A percentile compares a stretch with the other conserved stretches of the same genome.
Evolutionary conservation across 2,113 vertebrate species (phyloP).

Genomic region (Ceyx margarethae): DNA sequence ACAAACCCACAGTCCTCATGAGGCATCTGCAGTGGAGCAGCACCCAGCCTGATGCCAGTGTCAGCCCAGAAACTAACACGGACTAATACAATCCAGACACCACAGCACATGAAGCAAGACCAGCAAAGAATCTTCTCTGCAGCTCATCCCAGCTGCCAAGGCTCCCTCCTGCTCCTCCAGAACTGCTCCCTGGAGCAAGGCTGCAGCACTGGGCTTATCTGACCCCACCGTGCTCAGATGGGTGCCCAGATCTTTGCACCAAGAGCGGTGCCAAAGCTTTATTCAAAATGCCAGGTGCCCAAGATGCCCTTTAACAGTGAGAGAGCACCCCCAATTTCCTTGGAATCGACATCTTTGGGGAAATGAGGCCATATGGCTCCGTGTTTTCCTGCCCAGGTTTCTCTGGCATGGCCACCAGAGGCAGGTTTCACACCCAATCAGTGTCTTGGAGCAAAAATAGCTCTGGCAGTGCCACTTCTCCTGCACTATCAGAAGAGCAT

Average conservation of each 20-base stretch:
- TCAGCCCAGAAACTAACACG: fast-evolving
- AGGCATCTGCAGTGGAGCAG: neutral
- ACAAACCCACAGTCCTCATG: fast-evolving
- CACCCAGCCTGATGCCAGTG: neutral
- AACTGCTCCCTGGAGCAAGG: fast-evolving
- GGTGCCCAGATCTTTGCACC: neutral
- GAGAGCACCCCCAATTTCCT: neutral
- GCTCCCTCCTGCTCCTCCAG: fast-evolving
- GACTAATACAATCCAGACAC: fast-evolving
- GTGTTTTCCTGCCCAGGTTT: constrained; percentile 1
- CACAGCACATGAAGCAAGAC: neutral
- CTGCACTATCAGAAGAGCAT: neutral
- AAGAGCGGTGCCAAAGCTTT: neutral
- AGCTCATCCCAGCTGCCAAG: neutral
- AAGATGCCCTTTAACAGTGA: neutral
- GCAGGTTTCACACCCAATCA: constrained; percentile 5
- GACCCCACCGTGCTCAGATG: fast-evolving
- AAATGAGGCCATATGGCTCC: neutral
- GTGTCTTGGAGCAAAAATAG: constrained; percentile 6
- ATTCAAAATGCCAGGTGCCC: neutral
- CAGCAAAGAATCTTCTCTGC: neutral
- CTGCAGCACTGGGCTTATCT: neutral
- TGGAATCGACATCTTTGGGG: neutral
- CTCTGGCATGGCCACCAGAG: neutral
- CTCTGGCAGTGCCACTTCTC: constrained; percentile 6